phyloP scores from a whole-genome alignment of 2,113 vertebrate genomes.

The Pantherophis guttatus region DNA sequence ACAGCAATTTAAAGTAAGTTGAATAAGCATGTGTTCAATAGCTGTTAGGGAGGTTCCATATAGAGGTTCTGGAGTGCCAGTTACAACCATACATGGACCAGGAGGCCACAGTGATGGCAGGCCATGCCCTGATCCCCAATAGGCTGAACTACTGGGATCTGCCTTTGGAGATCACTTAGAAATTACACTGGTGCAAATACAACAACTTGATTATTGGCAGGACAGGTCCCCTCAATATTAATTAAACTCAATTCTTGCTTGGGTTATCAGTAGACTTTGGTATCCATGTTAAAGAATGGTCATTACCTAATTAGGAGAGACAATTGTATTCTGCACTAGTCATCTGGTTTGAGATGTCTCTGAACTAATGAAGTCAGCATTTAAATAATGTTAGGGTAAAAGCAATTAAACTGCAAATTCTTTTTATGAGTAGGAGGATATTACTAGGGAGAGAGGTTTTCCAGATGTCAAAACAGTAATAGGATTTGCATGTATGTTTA shows the following conservation, averaged over 20 bases:
- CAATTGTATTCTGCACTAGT: conserved; percentile 24
- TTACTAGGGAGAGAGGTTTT: conserved; percentile 14
- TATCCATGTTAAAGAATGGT: background rate
- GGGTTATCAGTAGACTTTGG: background rate
- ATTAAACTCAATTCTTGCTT: background rate
- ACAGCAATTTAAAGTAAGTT: too few species aligned
- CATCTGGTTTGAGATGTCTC: conserved; percentile 35
- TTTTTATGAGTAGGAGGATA: background rate
- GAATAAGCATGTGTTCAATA: too few species aligned
- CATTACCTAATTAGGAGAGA: background rate
- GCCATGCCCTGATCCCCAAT: background rate
- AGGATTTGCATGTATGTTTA: background rate
- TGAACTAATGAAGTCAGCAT: conserved; percentile 11
- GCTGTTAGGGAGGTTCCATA: too few species aligned
- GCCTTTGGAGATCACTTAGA: background rate
- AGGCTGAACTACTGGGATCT: background rate
- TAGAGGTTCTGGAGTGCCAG: background rate
- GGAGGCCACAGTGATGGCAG: background rate
- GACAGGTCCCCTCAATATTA: background rate
- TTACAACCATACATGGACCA: background rate
- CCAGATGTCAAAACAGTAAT: conserved; percentile 18
- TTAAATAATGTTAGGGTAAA: background rate
- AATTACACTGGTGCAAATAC: background rate
- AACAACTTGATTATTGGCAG: background rate
- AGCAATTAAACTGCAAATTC: conserved; percentile 15